Conservation (phyloP, 2,113 vertebrate genomes). For the Glaucidium brasilianum region DNA sequence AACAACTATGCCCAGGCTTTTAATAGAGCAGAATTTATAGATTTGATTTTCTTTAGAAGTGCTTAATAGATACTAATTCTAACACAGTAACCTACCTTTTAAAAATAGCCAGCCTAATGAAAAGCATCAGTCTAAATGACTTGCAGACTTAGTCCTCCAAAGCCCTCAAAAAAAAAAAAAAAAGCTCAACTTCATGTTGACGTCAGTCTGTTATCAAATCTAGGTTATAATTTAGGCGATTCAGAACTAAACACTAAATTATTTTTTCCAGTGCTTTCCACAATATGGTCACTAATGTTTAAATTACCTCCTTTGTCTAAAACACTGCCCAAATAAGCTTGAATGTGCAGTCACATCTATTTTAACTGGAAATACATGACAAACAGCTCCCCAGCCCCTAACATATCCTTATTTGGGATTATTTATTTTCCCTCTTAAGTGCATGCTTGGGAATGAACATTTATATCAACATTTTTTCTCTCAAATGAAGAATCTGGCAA, state of each 20-base stretch:
- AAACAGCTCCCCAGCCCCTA: not conserved
- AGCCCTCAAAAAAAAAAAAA: not conserved
- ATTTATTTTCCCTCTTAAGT: not conserved
- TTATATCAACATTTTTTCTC: not conserved
- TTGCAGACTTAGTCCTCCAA: not conserved
- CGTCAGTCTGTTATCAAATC: not conserved
- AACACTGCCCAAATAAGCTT: not conserved
- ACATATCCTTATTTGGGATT: not conserved
- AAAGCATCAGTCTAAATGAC: not conserved
- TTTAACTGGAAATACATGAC: not conserved
- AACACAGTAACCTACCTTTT: not conserved
- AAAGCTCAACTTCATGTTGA: not conserved
- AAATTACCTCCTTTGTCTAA: conserved; percentile 5
- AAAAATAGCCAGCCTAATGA: not conserved
- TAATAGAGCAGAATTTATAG: not conserved
- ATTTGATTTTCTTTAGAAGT: not conserved
- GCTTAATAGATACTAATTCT: not conserved
- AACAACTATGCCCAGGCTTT: not conserved
- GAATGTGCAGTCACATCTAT: not conserved
- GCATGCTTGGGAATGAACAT: not conserved
- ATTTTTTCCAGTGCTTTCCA: not conserved
- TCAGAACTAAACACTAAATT: not conserved
- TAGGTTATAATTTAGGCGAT: not conserved
- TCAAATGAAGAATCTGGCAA: not conserved
- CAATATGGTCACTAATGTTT: not conserved